phyloP scores from a whole-genome alignment of 2,888 invertebrate species.

The Tuta absoluta region DNA sequence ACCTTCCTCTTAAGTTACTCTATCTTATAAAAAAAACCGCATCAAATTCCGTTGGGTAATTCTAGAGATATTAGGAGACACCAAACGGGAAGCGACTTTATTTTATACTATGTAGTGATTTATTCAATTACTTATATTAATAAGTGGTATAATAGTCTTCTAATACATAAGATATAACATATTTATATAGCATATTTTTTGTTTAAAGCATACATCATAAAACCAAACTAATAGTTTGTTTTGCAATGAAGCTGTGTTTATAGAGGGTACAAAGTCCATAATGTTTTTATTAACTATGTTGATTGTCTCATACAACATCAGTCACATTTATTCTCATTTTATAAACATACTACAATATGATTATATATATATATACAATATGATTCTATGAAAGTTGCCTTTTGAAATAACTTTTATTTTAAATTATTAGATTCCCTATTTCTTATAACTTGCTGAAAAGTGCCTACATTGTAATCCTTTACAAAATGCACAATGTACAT shows the following conservation, averaged over 20 bases:
- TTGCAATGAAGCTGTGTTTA: not conserved
- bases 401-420: not conserved
- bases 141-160: too few species aligned
- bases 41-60: too few species aligned
- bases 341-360: not conserved
- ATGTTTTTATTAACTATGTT: slow-evolving; percentile 5
- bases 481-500: too few species aligned
- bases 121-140: not conserved
- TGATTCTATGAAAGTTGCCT: not conserved
- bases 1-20: too few species aligned
- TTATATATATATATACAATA: not conserved
- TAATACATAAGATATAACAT: not conserved
- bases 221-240: not conserved
- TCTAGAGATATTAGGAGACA: too few species aligned
- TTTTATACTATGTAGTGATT: too few species aligned
- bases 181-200: not conserved
- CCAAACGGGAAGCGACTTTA: too few species aligned
- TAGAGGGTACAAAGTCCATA: slow-evolving; percentile 8
- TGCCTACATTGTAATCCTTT: too few species aligned
- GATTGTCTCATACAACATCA: slow-evolving; percentile 6
- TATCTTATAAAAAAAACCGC: too few species aligned
- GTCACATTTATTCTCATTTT: not conserved
- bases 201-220: not conserved
- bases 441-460: too few species aligned
- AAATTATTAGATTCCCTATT: too few species aligned